Conservation (phyloP, 2,888 invertebrate genomes). For the Willowsia nigromaculata region DNA sequence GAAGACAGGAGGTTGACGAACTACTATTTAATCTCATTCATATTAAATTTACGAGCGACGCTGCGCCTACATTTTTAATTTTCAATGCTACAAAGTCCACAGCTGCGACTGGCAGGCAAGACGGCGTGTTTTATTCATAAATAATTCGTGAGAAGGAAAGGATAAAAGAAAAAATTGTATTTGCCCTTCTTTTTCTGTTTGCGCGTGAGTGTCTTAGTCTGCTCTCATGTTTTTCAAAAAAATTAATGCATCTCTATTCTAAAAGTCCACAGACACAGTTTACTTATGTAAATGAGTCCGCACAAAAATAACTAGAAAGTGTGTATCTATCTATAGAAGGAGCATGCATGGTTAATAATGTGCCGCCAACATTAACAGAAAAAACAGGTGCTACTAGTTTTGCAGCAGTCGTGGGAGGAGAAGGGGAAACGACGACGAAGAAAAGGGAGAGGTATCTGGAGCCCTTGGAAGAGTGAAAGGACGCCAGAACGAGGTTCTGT, state of each 20-base stretch:
- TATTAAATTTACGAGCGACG: background rate
- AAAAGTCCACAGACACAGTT: constrained; percentile 4
- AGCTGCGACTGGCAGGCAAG: background rate
- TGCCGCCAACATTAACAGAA: background rate
- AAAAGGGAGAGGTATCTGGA: constrained; percentile 4
- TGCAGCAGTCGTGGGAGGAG: background rate
- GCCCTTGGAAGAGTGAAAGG: no score
- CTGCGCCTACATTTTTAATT: background rate
- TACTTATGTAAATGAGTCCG: constrained; percentile 8
- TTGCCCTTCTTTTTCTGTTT: background rate
- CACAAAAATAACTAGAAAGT: background rate
- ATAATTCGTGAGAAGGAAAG: background rate
- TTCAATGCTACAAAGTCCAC: background rate
- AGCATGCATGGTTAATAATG: background rate
- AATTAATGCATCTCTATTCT: constrained; percentile 7
- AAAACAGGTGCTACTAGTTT: background rate
- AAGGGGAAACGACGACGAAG: background rate
- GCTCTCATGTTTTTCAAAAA: background rate
- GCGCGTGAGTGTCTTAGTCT: background rate
- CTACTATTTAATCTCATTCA: background rate
- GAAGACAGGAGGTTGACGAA: constrained; percentile 9
- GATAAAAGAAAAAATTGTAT: background rate
- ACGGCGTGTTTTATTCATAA: constrained; percentile 5
- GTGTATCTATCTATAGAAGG: background rate
- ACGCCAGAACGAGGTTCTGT: background rate